Base-by-base conservation (phyloP, 1,140 invertebrate genomes). In the Sitodiplosis mosellana region DNA sequence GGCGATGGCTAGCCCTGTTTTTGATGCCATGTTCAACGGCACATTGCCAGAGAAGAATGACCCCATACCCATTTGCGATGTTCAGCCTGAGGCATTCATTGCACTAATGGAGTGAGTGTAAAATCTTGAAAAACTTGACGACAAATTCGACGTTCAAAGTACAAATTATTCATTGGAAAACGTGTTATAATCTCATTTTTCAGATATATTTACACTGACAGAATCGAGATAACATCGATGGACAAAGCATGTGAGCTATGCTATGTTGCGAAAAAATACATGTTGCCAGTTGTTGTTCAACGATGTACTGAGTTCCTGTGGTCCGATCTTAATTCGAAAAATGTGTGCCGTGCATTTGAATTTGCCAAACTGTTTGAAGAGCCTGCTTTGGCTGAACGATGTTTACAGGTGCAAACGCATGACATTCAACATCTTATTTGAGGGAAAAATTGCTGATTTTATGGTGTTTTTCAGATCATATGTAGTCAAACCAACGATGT, bases 231-330 rank as follows among this genome's bases (percentile, higher is more conserved):
- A 10, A 73, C 72, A 45, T 83, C 81, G 7, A 86, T 86, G 59
- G 83, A 87, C 54, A 76, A 86, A 56, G 84, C 83, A 0, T 87
- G 83, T 64, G 83, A 88, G 53, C 64, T 88, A 12, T 88, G 83
- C 59, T 87, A 87, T 63, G 83, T 81, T 47, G 84, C 84, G 12
- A 88, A 88, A 55, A 89, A 89, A 55, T 89, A 88, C 55, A 84
- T 88, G 80, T 57, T 89, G 17, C 83, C 84, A 1, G 74, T 78
- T 61, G 67, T 89, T 5, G 80, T 87, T 0, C 77, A 83, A 49
- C 74, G 83, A 55, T 89, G 86, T 57, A 86, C 81, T 0, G 74
- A 77, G 48, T 87, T 78, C 60, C 65, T 88, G 22, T 85, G 81
- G 79, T 78, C 76, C 1, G 81, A 87, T 60, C 64, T 88, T 1